Conservation (phyloP, 64 coral and sea anemone genomes). For the Montipora sp. region DNA sequence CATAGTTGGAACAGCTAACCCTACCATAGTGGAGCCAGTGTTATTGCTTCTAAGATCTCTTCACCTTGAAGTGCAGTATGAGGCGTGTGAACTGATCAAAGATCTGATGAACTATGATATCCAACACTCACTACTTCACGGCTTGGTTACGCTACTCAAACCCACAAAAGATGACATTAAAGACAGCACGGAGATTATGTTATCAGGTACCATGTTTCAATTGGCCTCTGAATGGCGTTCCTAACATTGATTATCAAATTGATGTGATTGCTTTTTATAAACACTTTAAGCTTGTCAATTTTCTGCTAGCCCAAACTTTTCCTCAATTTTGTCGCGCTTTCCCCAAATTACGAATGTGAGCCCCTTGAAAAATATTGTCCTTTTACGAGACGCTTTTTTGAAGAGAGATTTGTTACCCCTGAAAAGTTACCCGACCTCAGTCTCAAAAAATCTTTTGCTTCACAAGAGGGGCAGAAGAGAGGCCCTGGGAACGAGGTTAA, state of each 20-base stretch:
- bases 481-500: not conserved
- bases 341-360: no score
- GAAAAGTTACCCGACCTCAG: no score
- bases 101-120: conserved; percentile 91
- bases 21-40: conserved; percentile 90
- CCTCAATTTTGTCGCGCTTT: no score
- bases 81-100: conserved; percentile 96
- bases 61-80: conserved; percentile 97
- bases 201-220: conserved; percentile 30
- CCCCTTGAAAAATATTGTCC: no score
- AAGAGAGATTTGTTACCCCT: no score
- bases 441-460: no score
- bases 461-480: no score
- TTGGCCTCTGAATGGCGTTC: no score
- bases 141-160: conserved; percentile 85
- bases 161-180: conserved; percentile 93
- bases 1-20: conserved; percentile 79
- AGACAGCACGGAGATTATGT: conserved; percentile 73
- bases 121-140: conserved; percentile 74
- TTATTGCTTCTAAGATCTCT: conserved; percentile 87
- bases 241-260: not conserved
- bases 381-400: no score
- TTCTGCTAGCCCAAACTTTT: not conserved
- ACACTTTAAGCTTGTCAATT: not conserved
- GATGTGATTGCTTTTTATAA: not conserved